Percentiles rank a stretch among this genome's conserved stretches.
Conservation (phyloP, 2,888 invertebrate genomes). For the Pandemis cinnamomeana region DNA sequence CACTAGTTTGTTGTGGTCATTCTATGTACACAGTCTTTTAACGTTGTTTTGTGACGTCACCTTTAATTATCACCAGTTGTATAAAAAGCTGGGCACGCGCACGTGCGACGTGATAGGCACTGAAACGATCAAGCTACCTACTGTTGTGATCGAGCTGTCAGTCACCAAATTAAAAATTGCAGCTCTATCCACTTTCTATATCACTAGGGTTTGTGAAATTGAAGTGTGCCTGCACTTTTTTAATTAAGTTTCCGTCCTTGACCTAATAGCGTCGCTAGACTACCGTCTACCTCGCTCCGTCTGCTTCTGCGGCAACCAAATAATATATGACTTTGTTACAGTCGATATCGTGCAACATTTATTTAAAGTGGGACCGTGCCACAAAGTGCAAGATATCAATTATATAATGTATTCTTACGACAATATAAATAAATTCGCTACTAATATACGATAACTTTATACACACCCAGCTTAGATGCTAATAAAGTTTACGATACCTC, state of each 20-base stretch:
- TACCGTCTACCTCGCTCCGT: background rate
- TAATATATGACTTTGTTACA: background rate
- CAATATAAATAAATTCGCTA: slow-evolving; percentile 14
- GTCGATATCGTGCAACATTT: background rate
- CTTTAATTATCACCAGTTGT: slow-evolving; percentile 69
- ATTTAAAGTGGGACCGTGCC: background rate
- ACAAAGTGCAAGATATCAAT: slow-evolving; percentile 9
- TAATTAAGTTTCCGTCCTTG: background rate
- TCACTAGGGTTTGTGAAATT: background rate
- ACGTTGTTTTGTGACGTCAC: slow-evolving; percentile 66
- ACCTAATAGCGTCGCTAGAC: background rate
- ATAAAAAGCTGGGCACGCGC: slow-evolving; percentile 77
- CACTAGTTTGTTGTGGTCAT: slow-evolving; percentile 55
- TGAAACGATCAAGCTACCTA: slow-evolving; percentile 10
- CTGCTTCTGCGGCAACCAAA: background rate
- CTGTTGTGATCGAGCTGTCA: slow-evolving; percentile 4
- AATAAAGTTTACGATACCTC: slow-evolving; percentile 26
- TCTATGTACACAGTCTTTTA: slow-evolving; percentile 61
- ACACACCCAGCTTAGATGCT: slow-evolving; percentile 27
- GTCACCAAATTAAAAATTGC: background rate
- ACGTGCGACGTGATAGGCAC: slow-evolving; percentile 46
- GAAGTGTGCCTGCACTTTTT: background rate
- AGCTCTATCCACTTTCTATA: background rate
- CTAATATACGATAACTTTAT: slow-evolving; percentile 14
- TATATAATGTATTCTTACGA: slow-evolving; percentile 9